Evolutionary conservation across 2,797 vertebrate species (phyloP).

Genomic region (Oreortyx pictus): DNA sequence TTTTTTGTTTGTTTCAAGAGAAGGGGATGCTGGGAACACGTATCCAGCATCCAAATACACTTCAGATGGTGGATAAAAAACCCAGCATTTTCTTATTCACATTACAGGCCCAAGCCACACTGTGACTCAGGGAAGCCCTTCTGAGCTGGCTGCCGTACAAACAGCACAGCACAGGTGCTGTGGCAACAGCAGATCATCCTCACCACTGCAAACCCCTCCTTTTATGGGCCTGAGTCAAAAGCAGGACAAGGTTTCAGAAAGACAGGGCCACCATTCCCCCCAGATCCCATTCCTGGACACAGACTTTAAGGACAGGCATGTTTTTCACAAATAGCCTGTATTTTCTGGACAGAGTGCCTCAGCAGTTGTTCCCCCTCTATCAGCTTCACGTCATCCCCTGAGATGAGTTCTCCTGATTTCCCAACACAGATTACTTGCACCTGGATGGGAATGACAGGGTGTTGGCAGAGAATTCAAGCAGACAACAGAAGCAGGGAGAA

Average conservation of each 20-base stretch:
- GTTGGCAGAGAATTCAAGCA: slow-evolving; percentile 33
- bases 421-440: slow-evolving; percentile 56
- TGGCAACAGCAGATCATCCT: background rate
- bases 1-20: background rate
- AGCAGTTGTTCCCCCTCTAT: slow-evolving; percentile 28
- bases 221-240: slow-evolving; percentile 25
- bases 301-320: background rate
- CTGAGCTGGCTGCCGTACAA: background rate
- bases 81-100: background rate
- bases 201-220: background rate
- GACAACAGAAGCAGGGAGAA: slow-evolving; percentile 3
- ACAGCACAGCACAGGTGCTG: background rate
- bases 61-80: background rate
- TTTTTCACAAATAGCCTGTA: background rate
- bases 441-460: slow-evolving; percentile 46
- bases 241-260: background rate
- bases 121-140: background rate
- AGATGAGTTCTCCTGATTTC: slow-evolving; percentile 54
- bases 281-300: background rate
- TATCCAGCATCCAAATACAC: background rate
- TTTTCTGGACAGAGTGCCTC: background rate
- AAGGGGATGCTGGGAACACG: background rate
- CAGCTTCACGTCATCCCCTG: slow-evolving; percentile 24
- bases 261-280: accelerated
- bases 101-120: background rate